Conservation (phyloP, 2,797 vertebrate genomes). For the Chiroxiphia lanceolata region DNA sequence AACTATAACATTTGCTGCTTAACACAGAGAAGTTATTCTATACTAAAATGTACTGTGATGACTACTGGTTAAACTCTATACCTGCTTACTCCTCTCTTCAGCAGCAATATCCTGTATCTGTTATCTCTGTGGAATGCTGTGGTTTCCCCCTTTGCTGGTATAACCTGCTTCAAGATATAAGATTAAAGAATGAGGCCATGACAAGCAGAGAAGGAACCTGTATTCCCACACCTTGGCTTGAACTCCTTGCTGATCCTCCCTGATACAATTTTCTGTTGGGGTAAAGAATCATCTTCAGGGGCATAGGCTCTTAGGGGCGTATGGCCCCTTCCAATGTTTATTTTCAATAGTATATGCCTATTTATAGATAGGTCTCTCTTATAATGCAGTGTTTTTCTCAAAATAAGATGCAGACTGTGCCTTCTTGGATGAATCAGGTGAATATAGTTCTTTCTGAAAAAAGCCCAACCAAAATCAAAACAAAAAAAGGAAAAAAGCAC, state of each 20-base stretch:
- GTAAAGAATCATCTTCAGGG: background rate
- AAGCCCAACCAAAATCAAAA: background rate
- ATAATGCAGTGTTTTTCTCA: background rate
- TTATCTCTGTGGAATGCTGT: background rate
- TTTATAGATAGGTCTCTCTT: background rate
- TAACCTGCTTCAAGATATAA: background rate
- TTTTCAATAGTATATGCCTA: background rate
- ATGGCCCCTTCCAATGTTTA: background rate
- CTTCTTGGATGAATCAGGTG: background rate
- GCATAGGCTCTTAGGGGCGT: background rate
- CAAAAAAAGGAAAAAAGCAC: background rate
- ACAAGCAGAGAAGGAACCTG: background rate
- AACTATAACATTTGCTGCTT: background rate
- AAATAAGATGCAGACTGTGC: background rate
- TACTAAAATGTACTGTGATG: background rate
- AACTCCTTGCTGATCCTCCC: background rate
- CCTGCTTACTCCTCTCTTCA: background rate
- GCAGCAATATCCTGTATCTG: background rate
- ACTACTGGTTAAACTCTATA: background rate
- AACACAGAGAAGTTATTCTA: background rate
- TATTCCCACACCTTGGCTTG: background rate
- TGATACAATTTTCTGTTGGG: background rate
- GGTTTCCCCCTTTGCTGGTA: background rate
- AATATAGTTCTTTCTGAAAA: background rate
- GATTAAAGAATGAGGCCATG: background rate